Evolutionary conservation across 2,888 invertebrate genomes (phyloP), one percentile per base, ranked within the genome.

Genomic region (Copidosoma aretas): DNA sequence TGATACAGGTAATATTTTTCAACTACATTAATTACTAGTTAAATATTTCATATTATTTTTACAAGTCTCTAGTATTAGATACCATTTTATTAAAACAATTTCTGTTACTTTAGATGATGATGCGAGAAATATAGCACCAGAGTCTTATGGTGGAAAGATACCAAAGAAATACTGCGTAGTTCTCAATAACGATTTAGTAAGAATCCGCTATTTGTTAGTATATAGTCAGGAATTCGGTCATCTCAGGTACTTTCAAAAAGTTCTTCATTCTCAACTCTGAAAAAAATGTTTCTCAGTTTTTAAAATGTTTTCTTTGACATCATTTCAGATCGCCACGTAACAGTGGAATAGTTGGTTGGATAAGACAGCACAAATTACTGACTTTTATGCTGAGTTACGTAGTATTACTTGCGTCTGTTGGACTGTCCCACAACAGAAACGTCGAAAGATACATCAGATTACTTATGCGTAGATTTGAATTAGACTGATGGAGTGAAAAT

Each of bases 121-220:
- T 61, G 65, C 75, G 63, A 77, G 77, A 67, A 80, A 77, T 39
- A 72, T 76, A 1, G 75, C 78, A 25, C 75, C 77, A 41, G 80
- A 84, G 72, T 80, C 85, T 39, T 74, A 83, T 57, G 81, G 81
- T 63, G 84, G 84, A 52, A 84, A 85, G 76, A 86, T 88, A 77
- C 92, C 87, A 68, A 87, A 87, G 73, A 89, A 90, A 76, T 92
- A 93, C 83, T 91, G 91, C 78, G 86, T 93, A 53, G 91, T 93
- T 21, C 89, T 89, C 60, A 93, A 93, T 78, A 91, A 91, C 78
- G 92, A 93, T 75, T 85, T 92, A 76, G 88, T 93, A 17, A 87
- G 91, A 73, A 87, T 93, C 22, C 89, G 92, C 71, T 93, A 93
- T 82, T 84, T 94, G 65, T 85, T 94, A 67, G 88, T 94, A 21